These are phyloP conservation scores for Amblyopsis rosae DNA, from an alignment of 2,113 vertebrate species.

Conservation along the genomic window DNA sequence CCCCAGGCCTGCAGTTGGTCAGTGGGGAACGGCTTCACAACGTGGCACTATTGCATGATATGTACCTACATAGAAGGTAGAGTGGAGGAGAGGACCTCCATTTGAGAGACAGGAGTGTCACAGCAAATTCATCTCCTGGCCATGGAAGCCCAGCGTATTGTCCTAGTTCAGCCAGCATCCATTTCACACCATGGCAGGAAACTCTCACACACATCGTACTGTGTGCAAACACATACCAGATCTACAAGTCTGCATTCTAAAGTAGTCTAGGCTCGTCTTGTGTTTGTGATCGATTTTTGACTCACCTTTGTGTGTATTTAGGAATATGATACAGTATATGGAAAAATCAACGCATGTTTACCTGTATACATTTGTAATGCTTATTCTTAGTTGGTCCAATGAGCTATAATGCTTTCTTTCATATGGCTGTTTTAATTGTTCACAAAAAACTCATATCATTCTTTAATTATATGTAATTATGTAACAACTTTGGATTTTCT, in stretches of 20 bases:
- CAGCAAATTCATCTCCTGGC: conserved; percentile 56
- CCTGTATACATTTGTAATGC: too few species aligned
- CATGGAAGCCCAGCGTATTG: conserved; percentile 47
- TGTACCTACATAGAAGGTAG: conserved; percentile 29
- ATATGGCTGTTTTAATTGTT: too few species aligned
- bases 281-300: too few species aligned
- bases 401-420: too few species aligned
- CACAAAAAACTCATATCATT: too few species aligned
- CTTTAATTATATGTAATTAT: too few species aligned
- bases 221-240: conserved; percentile 15
- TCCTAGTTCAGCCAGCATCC: conserved; percentile 31
- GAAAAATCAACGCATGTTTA: too few species aligned
- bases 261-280: too few species aligned
- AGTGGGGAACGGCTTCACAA: conserved; percentile 57
- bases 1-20: conserved; percentile 60
- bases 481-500: too few species aligned
- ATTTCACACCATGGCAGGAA: conserved; percentile 21
- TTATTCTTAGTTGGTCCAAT: too few species aligned
- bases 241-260: neutral
- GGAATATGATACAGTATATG: too few species aligned
- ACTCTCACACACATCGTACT: conserved; percentile 10
- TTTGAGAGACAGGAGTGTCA: conserved; percentile 52
- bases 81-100: conserved; percentile 36
- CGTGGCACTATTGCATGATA: conserved; percentile 37
- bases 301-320: too few species aligned